Evolutionary conservation across 1,140 invertebrate genomes (phyloP), one percentile per base, ranked within the genome.

Genomic region (Drepana arcuata): DNA sequence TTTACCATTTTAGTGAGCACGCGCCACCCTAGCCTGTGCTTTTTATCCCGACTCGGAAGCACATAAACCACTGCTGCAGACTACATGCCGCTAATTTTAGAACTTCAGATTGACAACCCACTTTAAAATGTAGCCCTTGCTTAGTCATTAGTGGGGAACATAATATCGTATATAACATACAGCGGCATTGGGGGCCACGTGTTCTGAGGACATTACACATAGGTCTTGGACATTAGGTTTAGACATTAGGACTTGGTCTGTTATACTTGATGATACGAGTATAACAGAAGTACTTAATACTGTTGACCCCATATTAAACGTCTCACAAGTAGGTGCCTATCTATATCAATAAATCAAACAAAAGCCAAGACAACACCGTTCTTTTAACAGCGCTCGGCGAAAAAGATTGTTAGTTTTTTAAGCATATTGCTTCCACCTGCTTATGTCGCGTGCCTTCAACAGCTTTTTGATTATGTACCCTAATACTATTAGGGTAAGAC

Each of bases 351-450:
- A 58, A 48, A 47, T 48, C 59, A 52, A 47, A 58, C 48, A 49
- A 55, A 43, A 50, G 44, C 53, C 57, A 66, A 63, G 61, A 69
- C 56, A 58, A 63, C 61, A 56, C 57, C 52, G 63, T 62, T 66
- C 55, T 63, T 57, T 72, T 65, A 56, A 74, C 62, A 67, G 66
- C 53, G 56, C 52, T 58, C 46, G 41, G 49, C 55, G 47, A 71
- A 65, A 78, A 77, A 77, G 59, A 62, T 64, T 67, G 62, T 75
- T 63, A 58, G 72, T 75, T 81, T 81, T 81, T 79, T 79, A 79
- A 75, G 58, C 57, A 37, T 45, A 48, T 46, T 50, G 66, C 55
- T 75, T 54, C 72, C 77, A 81, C 78, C 78, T 82, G 78, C 78
- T 70, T 58, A 43, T 61, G 78, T 71, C 78, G 71, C 74, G 78